Percentiles rank a stretch among this genome's conserved stretches.
phyloP scores from a whole-genome alignment of 2,888 invertebrate species.

The Nomada goodeniana region DNA sequence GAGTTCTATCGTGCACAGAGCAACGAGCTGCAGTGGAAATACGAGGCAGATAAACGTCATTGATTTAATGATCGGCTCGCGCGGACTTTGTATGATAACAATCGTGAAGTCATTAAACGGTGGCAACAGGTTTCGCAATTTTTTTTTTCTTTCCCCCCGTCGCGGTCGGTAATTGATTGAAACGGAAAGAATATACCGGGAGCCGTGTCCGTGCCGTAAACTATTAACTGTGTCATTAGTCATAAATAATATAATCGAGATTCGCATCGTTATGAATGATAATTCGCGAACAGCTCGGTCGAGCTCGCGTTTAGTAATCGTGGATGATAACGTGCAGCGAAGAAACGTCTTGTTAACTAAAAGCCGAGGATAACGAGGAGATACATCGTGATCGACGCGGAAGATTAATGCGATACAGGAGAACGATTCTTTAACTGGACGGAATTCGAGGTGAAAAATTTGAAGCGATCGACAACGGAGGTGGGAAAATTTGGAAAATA shows the following conservation, averaged over 20 bases:
- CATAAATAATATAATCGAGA: constrained; percentile 66
- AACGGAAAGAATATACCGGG: constrained; percentile 67
- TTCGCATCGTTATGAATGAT: constrained; percentile 58
- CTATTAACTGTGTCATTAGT: constrained; percentile 68
- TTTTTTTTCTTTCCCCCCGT: constrained; percentile 40
- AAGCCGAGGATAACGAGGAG: too few relatives aligned
- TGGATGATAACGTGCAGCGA: not conserved
- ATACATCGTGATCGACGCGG: not conserved
- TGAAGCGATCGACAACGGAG: too few relatives aligned
- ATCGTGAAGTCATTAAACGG: constrained; percentile 68
- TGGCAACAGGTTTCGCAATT: constrained; percentile 67
- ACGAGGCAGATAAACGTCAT: constrained; percentile 57
- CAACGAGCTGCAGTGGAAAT: constrained; percentile 18
- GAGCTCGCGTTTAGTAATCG: not conserved
- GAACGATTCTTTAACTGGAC: too few relatives aligned
- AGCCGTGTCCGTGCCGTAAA: constrained; percentile 64
- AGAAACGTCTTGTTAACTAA: too few relatives aligned
- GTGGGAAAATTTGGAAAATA: too few relatives aligned
- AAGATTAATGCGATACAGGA: too few relatives aligned
- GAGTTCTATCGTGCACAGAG: too few relatives aligned
- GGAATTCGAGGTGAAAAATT: too few relatives aligned
- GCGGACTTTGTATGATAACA: constrained; percentile 59
- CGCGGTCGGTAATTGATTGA: constrained; percentile 64
- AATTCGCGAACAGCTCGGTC: constrained; percentile 15
- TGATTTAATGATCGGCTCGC: constrained; percentile 58